These are phyloP conservation scores for Aphyosemion australe DNA, from an alignment of 2,113 vertebrate species.

Conservation along the genomic window DNA sequence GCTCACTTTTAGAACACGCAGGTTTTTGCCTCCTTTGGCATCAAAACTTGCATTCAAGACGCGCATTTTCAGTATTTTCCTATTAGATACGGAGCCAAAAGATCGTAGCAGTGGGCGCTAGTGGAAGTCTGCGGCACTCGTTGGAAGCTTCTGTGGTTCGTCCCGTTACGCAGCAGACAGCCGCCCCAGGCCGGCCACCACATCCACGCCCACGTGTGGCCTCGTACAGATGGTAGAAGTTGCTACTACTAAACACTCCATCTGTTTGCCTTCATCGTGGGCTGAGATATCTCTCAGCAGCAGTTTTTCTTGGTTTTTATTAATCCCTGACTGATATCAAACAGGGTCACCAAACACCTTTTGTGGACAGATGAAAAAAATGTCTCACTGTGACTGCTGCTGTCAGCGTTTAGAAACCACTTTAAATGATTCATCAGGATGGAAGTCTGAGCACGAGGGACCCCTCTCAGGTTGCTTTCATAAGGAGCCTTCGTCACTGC, in stretches of 20 bases:
- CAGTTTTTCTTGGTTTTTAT: conserved; percentile 28
- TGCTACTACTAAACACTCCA: conserved; percentile 37
- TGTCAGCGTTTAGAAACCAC: conserved; percentile 35
- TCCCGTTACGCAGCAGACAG: conserved; percentile 91
- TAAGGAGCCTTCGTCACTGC: conserved; percentile 59
- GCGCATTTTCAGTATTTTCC: neutral
- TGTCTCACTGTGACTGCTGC: conserved; percentile 60
- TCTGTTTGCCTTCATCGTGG: conserved; percentile 41
- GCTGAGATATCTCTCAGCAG: conserved; percentile 32
- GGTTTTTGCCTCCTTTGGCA: no score
- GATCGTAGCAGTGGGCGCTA: conserved; percentile 96
- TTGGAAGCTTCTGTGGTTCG: conserved; percentile 98
- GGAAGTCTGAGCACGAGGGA: conserved; percentile 30
- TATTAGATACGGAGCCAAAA: conserved; percentile 83
- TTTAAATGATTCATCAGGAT: conserved; percentile 37
- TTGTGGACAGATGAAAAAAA: conserved; percentile 14
- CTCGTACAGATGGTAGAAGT: conserved; percentile 33
- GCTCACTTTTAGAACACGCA: no score
- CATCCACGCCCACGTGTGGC: conserved; percentile 89
- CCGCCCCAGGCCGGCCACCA: conserved; percentile 86
- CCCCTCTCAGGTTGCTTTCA: conserved; percentile 70
- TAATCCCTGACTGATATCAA: conserved; percentile 22
- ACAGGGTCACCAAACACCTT: no score
- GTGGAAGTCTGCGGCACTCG: conserved; percentile 98
- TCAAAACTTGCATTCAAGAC: neutral